A percentile compares a stretch with the other conserved stretches of the same genome.
phyloP scores from a whole-genome alignment of 2,888 invertebrate species.

The Andrena praecox region DNA sequence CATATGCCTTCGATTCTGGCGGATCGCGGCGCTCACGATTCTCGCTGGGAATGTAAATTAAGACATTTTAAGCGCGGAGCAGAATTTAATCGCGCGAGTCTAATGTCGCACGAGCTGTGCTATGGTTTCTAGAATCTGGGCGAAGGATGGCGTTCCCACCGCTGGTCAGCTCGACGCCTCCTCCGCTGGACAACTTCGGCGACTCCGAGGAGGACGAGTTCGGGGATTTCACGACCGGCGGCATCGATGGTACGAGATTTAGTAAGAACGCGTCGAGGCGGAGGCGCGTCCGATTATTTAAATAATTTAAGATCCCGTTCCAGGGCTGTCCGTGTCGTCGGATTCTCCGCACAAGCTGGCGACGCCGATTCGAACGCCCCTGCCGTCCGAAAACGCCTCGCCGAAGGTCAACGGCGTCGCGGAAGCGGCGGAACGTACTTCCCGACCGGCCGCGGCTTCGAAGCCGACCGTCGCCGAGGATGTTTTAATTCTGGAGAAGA shows the following conservation, averaged over 20 bases:
- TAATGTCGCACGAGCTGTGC: too few species aligned
- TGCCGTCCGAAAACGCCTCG: constrained; percentile 74
- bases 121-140: background rate
- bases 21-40: background rate
- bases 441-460: constrained; percentile 38
- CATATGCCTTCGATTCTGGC: constrained; percentile 47
- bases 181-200: constrained; percentile 87
- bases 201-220: constrained; percentile 87
- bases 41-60: background rate
- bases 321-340: constrained; percentile 81
- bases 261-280: too few species aligned
- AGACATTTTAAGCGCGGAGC: too few species aligned
- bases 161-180: constrained; percentile 89
- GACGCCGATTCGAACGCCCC: constrained; percentile 78
- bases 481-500: constrained; percentile 78
- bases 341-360: constrained; percentile 80
- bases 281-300: background rate
- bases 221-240: constrained; percentile 82
- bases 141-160: constrained; percentile 88
- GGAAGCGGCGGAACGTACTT: constrained; percentile 52
- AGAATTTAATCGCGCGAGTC: too few species aligned
- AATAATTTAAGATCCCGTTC: constrained; percentile 34
- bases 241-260: constrained; percentile 78
- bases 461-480: constrained; percentile 69
- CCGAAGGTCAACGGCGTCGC: constrained; percentile 79